phyloP scores from a whole-genome alignment of 2,113 vertebrate species.

The Melospiza melodia region DNA sequence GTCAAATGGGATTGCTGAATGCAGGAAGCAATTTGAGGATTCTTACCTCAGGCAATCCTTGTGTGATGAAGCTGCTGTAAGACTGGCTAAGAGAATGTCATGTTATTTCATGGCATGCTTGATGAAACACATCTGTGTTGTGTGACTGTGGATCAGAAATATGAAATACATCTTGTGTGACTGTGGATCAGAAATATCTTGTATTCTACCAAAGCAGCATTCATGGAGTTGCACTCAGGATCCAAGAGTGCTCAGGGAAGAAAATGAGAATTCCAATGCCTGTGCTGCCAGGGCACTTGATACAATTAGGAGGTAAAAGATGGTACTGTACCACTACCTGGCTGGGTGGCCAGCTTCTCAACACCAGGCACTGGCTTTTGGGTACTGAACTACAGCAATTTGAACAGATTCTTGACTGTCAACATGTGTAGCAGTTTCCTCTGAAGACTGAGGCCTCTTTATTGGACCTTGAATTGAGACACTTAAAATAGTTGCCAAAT shows the following conservation, averaged over 20 bases:
- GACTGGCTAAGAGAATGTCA: background rate
- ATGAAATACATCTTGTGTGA: background rate
- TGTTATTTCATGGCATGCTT: background rate
- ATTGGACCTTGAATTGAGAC: background rate
- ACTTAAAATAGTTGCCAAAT: background rate
- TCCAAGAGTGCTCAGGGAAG: background rate
- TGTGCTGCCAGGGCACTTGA: background rate
- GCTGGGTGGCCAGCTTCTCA: background rate
- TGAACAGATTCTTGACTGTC: background rate
- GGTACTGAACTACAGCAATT: background rate
- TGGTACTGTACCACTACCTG: background rate
- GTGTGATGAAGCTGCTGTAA: background rate
- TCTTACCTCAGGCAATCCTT: background rate
- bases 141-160: background rate
- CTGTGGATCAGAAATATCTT: background rate
- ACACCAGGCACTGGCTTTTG: background rate
- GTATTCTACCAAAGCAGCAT: background rate
- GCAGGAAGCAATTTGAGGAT: background rate
- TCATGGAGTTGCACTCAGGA: background rate
- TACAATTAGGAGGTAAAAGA: background rate
- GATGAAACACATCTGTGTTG: background rate
- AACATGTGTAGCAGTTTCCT: background rate
- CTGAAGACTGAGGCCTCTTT: background rate
- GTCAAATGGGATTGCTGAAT: background rate
- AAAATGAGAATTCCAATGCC: background rate